Evolutionary conservation across 2,888 invertebrate genomes (phyloP).

Genomic region (Schizotus pectinicornis): DNA sequence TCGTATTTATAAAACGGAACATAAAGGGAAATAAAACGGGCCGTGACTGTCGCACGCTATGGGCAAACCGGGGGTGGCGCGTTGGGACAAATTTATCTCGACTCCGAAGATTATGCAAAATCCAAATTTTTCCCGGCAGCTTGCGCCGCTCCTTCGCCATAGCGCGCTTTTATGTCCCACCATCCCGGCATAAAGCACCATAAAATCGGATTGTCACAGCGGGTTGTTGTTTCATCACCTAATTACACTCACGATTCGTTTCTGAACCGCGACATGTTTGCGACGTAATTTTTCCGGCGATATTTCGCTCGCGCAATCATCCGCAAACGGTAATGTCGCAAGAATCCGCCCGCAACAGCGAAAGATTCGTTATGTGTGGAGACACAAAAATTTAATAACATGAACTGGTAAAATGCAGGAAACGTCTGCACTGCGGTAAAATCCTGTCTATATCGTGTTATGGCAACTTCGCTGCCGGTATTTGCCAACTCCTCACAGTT

Average conservation of each 20-base stretch:
- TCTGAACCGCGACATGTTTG: too few relatives aligned
- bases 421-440: conserved; percentile 17
- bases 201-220: too few relatives aligned
- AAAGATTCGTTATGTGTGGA: too few relatives aligned
- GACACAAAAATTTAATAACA: neutral
- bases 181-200: too few relatives aligned
- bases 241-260: too few relatives aligned
- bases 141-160: conserved; percentile 7
- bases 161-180: too few relatives aligned
- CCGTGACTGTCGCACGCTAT: conserved; percentile 23
- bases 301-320: too few relatives aligned
- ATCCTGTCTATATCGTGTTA: conserved; percentile 15
- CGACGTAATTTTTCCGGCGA: too few relatives aligned
- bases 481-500: too few relatives aligned
- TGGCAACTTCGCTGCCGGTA: neutral
- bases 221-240: too few relatives aligned
- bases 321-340: too few relatives aligned
- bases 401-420: conserved; percentile 15
- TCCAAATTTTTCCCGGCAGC: conserved; percentile 22
- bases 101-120: conserved; percentile 24
- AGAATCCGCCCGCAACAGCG: too few relatives aligned
- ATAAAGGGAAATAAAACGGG: conserved; percentile 27
- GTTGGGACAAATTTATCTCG: conserved; percentile 20
- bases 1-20: conserved; percentile 32
- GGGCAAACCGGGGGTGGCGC: conserved; percentile 13